These are phyloP conservation scores for Leptopilina drosophilae DNA, from an alignment of 2,888 invertebrate species.

Conservation along the genomic window DNA sequence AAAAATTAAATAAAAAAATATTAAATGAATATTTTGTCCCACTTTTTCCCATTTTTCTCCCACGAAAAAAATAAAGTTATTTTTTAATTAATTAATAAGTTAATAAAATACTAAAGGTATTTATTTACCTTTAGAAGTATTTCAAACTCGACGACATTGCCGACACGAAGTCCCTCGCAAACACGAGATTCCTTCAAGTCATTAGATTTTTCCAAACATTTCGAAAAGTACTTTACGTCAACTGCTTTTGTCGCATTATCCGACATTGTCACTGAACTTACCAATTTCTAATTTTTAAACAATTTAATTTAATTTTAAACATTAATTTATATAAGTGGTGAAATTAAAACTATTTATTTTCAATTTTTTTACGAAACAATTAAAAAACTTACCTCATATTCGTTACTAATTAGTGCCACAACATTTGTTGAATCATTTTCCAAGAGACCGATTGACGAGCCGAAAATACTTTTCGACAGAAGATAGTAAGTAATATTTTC, in stretches of 20 bases:
- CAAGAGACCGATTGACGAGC: constrained; percentile 83
- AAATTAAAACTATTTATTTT: too few relatives aligned
- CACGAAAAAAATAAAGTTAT: too few relatives aligned
- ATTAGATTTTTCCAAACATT: constrained; percentile 70
- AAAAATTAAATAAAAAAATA: too few relatives aligned
- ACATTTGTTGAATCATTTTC: constrained; percentile 83
- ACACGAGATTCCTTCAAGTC: constrained; percentile 78
- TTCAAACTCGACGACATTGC: constrained; percentile 79
- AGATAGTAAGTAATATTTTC: constrained; percentile 63
- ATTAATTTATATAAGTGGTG: too few relatives aligned
- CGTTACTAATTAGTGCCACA: constrained; percentile 82
- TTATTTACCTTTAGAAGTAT: constrained; percentile 78
- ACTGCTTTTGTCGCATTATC: constrained; percentile 76
- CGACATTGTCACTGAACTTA: constrained; percentile 76
- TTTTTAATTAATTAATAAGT: too few relatives aligned
- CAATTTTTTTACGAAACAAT: too few relatives aligned
- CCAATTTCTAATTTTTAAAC: constrained; percentile 76
- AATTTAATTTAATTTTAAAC: too few relatives aligned
- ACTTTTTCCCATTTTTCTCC: too few relatives aligned
- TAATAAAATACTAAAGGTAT: too few relatives aligned
- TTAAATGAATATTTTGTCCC: background rate
- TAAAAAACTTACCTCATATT: constrained; percentile 80
- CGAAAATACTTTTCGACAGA: constrained; percentile 79
- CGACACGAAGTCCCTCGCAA: constrained; percentile 82
- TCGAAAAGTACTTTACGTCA: constrained; percentile 80